These are phyloP conservation scores for Hermodice carunculata DNA, from an alignment of 2,888 invertebrate genomes.

Conservation along the genomic window DNA sequence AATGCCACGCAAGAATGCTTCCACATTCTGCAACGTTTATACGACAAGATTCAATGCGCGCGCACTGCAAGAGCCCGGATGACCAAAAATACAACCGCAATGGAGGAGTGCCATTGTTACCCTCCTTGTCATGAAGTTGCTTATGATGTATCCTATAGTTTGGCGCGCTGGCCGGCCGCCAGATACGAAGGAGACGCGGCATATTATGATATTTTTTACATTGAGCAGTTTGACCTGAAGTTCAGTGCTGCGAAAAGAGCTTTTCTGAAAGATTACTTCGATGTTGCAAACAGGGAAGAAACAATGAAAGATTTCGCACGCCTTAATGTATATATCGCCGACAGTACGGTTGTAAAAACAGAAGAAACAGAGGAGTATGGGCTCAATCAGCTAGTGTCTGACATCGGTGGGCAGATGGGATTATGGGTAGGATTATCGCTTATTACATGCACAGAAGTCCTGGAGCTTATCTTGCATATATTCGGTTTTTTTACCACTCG, in stretches of 20 bases:
- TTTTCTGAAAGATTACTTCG: slow-evolving; percentile 30
- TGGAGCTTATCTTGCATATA: slow-evolving; percentile 28
- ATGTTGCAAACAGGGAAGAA: slow-evolving; percentile 25
- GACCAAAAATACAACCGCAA: slow-evolving; percentile 29
- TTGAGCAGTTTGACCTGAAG: slow-evolving; percentile 31
- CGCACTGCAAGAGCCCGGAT: slow-evolving; percentile 23
- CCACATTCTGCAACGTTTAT: slow-evolving; percentile 23
- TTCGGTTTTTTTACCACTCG: slow-evolving; percentile 9
- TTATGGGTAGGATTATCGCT: slow-evolving; percentile 41
- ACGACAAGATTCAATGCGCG: slow-evolving; percentile 34
- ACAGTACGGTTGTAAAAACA: slow-evolving; percentile 41
- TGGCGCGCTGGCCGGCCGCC: slow-evolving; percentile 42
- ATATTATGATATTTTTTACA: slow-evolving; percentile 35
- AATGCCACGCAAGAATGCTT: slow-evolving; percentile 34
- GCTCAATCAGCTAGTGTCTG: slow-evolving; percentile 38
- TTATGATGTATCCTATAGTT: slow-evolving; percentile 40
- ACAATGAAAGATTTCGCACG: slow-evolving; percentile 42
- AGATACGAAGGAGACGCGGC: slow-evolving; percentile 42
- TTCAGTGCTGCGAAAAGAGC: slow-evolving; percentile 31
- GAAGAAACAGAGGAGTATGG: slow-evolving; percentile 38
- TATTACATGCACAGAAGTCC: slow-evolving; percentile 37
- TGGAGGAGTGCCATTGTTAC: slow-evolving; percentile 34
- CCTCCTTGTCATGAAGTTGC: slow-evolving; percentile 39
- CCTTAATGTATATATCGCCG: slow-evolving; percentile 43
- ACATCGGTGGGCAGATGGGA: slow-evolving; percentile 42